Percentiles rank a stretch among this genome's conserved stretches.
These are phyloP conservation scores for Oryctes rhinoceros DNA, from an alignment of 1,140 invertebrate species.

Conservation along the genomic window DNA sequence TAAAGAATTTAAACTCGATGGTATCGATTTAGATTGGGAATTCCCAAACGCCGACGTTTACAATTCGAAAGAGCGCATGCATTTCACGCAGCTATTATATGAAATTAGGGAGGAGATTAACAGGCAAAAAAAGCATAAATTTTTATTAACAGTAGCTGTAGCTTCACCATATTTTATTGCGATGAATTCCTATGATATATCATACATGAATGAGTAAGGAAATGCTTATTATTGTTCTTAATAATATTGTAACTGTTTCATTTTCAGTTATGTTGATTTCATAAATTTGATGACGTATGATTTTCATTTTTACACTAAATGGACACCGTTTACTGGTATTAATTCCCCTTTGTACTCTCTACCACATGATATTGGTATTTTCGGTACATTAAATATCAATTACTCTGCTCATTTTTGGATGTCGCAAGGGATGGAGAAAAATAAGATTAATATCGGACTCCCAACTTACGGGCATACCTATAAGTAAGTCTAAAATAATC, in stretches of 20 bases:
- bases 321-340: slow-evolving; percentile 81
- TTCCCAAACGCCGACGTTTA: slow-evolving; percentile 73
- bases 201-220: slow-evolving; percentile 75
- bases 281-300: slow-evolving; percentile 92
- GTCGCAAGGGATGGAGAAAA: slow-evolving; percentile 77
- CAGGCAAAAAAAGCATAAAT: slow-evolving; percentile 64
- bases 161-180: slow-evolving; percentile 78
- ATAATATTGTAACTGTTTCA: slow-evolving; percentile 37
- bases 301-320: slow-evolving; percentile 80
- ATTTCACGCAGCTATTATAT: slow-evolving; percentile 76
- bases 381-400: slow-evolving; percentile 81
- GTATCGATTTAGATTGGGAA: slow-evolving; percentile 89
- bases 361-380: slow-evolving; percentile 69
- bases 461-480: slow-evolving; percentile 91
- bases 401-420: slow-evolving; percentile 85
- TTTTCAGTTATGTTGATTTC: slow-evolving; percentile 77
- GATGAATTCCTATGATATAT: slow-evolving; percentile 78
- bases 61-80: slow-evolving; percentile 68
- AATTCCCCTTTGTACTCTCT: slow-evolving; percentile 80
- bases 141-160: slow-evolving; percentile 78
- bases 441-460: slow-evolving; percentile 88
- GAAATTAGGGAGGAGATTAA: slow-evolving; percentile 74
- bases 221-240: slow-evolving; percentile 39
- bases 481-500: slow-evolving; percentile 62
- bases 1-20: slow-evolving; percentile 75